Evolutionary conservation across 2,113 vertebrate genomes (phyloP).

Genomic region (Pontoporia blainvillei): DNA sequence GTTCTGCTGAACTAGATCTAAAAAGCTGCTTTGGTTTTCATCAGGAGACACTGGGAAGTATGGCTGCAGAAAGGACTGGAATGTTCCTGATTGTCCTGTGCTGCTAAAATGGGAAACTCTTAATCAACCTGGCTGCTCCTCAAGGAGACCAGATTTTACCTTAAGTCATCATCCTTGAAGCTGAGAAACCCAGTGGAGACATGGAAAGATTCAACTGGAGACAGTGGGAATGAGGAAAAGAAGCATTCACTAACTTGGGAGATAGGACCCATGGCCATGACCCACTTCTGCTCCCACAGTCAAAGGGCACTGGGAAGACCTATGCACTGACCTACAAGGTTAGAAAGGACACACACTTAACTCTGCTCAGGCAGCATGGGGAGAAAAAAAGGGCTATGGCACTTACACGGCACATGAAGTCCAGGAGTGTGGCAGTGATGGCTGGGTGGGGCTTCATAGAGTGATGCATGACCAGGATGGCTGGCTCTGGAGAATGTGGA

Average conservation of each 20-base stretch:
- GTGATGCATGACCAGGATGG: conserved; percentile 98
- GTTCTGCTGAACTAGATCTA: not conserved
- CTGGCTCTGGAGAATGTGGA: conserved; percentile 85
- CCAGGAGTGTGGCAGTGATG: conserved; percentile 96
- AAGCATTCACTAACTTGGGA: not conserved
- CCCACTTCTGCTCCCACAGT: not conserved
- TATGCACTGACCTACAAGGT: not conserved
- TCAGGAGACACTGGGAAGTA: not conserved
- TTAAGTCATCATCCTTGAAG: not conserved
- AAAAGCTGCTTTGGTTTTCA: not conserved
- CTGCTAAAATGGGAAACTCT: not conserved
- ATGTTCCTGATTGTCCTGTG: not conserved
- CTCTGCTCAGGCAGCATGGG: not conserved
- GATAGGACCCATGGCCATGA: not conserved
- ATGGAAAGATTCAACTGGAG: not conserved
- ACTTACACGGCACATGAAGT: conserved; percentile 97
- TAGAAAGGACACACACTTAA: not conserved
- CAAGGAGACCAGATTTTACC: not conserved
- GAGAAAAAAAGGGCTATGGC: fast-evolving
- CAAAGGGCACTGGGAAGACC: not conserved
- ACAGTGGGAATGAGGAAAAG: not conserved
- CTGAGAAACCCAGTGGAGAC: not conserved
- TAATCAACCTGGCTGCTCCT: not conserved
- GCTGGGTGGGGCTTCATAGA: conserved; percentile 99
- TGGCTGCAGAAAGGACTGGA: not conserved